Evolutionary conservation across 2,888 invertebrate genomes (phyloP).

Genomic region (Drosophila mimetica): DNA sequence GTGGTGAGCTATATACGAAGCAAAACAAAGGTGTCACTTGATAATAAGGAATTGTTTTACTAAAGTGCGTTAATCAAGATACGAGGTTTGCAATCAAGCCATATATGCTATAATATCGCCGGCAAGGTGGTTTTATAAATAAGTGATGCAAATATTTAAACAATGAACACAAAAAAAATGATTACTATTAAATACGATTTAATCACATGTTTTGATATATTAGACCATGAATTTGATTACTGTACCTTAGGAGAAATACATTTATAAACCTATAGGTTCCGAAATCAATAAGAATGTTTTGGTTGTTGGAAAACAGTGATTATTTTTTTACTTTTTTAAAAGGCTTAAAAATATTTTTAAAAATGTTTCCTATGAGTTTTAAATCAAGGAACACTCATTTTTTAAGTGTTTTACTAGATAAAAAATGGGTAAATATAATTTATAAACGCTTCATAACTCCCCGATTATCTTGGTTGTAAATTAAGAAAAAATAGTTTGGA

Average conservation of each 20-base stretch:
- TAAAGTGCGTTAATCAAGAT: slow-evolving; percentile 30
- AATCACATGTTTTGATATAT: no score
- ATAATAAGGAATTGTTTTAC: slow-evolving; percentile 12
- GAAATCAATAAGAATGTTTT: no score
- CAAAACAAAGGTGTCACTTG: slow-evolving; percentile 12
- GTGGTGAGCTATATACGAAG: slow-evolving; percentile 38
- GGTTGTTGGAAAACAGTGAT: no score
- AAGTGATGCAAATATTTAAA: slow-evolving; percentile 26
- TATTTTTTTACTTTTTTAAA: no score
- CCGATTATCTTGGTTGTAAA: slow-evolving; percentile 19
- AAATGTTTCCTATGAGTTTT: no score
- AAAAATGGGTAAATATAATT: slow-evolving; percentile 1
- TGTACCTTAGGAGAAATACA: no score
- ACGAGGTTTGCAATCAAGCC: slow-evolving; percentile 12
- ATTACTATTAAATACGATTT: background rate
- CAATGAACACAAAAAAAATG: background rate
- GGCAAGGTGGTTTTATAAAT: slow-evolving; percentile 7
- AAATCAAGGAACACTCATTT: no score
- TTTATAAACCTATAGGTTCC: no score
- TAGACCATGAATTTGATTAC: no score
- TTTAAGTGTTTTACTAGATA: no score
- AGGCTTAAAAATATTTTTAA: no score
- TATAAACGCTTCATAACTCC: slow-evolving; percentile 1
- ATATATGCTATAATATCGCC: background rate
- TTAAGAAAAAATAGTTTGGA: background rate